These are phyloP conservation scores for Spongilla lacustris DNA, from an alignment of 37 sponge, comb jelly and placozoan species.

Conservation along the genomic window DNA sequence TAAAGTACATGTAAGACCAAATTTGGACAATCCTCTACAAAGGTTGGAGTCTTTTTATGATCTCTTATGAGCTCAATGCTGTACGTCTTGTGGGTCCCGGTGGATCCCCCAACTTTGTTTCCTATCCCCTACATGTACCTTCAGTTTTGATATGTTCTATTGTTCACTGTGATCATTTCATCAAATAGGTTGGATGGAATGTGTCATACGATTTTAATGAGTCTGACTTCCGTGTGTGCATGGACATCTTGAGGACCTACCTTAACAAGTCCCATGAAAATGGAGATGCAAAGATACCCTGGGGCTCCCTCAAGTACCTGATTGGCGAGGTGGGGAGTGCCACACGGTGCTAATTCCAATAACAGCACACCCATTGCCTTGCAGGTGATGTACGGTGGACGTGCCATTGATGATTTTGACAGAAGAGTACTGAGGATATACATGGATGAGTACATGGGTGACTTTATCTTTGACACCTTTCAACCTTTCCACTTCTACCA, in stretches of 20 bases:
- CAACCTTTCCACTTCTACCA: constrained; percentile 99
- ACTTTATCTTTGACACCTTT: constrained; percentile 99
- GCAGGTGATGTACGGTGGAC: constrained; percentile 98
- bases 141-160: too few relatives aligned
- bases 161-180: too few relatives aligned
- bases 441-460: constrained; percentile 99
- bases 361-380: not conserved
- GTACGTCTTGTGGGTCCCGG: too few relatives aligned
- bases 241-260: constrained; percentile 94
- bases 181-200: constrained; percentile 95
- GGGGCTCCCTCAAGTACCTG: constrained; percentile 99
- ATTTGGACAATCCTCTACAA: too few relatives aligned
- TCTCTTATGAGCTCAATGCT: too few relatives aligned
- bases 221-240: constrained; percentile 97
- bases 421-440: constrained; percentile 95
- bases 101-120: not conserved
- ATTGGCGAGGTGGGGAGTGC: constrained; percentile 89
- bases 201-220: constrained; percentile 99
- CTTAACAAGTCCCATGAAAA: constrained; percentile 88
- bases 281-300: constrained; percentile 94
- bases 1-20: too few relatives aligned
- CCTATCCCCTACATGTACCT: not conserved
- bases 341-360: not conserved
- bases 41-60: too few relatives aligned
- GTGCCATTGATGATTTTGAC: constrained; percentile 99